Evolutionary conservation across 2,113 vertebrate species (phyloP).

Genomic region (Sminthopsis crassicaudata): DNA sequence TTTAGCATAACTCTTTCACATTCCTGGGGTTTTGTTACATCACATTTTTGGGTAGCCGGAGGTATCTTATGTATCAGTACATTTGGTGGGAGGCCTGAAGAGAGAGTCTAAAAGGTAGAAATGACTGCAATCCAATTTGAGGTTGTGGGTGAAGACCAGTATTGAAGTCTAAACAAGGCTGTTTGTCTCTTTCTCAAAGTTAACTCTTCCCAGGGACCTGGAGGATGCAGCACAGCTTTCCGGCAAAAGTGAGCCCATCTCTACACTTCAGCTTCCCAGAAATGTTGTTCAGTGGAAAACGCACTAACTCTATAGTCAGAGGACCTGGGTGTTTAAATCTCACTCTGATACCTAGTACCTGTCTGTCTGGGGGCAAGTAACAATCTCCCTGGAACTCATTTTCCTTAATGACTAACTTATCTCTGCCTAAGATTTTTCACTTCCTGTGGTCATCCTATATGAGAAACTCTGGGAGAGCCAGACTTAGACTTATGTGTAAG

Average conservation of each 20-base stretch:
- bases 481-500: not conserved
- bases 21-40: slow-evolving; percentile 8
- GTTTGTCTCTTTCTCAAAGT: slow-evolving; percentile 75
- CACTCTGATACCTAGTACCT: not conserved
- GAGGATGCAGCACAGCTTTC: slow-evolving; percentile 71
- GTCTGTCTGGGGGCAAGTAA: not conserved
- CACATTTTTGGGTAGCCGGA: not conserved
- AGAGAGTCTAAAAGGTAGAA: not conserved
- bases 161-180: not conserved
- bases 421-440: not conserved
- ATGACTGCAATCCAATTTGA: not conserved
- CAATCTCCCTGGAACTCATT: not conserved
- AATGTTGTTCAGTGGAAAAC: not conserved
- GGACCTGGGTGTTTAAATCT: not conserved
- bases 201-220: slow-evolving; percentile 73
- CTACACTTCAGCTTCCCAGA: not conserved
- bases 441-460: not conserved
- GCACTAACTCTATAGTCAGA: not conserved
- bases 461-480: not conserved
- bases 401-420: not conserved
- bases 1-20: not conserved
- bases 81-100: not conserved
- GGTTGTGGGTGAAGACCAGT: not conserved
- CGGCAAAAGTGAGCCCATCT: slow-evolving; percentile 79
- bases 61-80: not conserved